Conservation (phyloP, 2,888 invertebrate species). For the Melanostoma mellinum region DNA sequence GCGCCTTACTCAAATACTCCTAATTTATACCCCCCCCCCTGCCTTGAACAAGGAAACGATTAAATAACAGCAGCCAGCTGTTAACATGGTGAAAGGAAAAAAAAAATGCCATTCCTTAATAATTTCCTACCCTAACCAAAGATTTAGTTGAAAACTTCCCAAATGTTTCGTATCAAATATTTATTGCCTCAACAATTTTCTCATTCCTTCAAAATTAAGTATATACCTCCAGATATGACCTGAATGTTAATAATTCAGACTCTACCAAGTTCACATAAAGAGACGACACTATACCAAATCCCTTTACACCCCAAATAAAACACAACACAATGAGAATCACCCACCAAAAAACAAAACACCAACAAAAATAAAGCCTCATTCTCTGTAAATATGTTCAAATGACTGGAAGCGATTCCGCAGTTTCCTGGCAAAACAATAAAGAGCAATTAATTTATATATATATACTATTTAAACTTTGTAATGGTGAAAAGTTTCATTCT, state of each 20-base stretch:
- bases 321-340: neutral
- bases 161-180: constrained; percentile 42
- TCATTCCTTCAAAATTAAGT: constrained; percentile 13
- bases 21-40: constrained; percentile 1
- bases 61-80: constrained; percentile 33
- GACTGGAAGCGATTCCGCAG: neutral
- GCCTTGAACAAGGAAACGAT: constrained; percentile 14
- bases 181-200: constrained; percentile 15
- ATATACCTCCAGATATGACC: constrained; percentile 34
- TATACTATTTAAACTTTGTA: constrained; percentile 43
- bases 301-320: neutral
- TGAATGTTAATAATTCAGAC: constrained; percentile 48
- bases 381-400: constrained; percentile 1
- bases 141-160: constrained; percentile 38
- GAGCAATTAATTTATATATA: constrained; percentile 63
- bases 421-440: constrained; percentile 39
- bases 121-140: constrained; percentile 1
- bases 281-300: constrained; percentile 13
- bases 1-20: constrained; percentile 10
- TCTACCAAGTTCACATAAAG: constrained; percentile 1
- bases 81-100: constrained; percentile 15
- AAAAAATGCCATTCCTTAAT: constrained; percentile 4
- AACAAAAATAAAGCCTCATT: constrained; percentile 8
- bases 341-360: constrained; percentile 3
- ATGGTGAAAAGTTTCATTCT: constrained; percentile 45